A percentile compares a stretch with the other conserved stretches of the same genome.
Evolutionary conservation across 2,797 vertebrate genomes (phyloP).

Genomic region (Furcifer pardalis): DNA sequence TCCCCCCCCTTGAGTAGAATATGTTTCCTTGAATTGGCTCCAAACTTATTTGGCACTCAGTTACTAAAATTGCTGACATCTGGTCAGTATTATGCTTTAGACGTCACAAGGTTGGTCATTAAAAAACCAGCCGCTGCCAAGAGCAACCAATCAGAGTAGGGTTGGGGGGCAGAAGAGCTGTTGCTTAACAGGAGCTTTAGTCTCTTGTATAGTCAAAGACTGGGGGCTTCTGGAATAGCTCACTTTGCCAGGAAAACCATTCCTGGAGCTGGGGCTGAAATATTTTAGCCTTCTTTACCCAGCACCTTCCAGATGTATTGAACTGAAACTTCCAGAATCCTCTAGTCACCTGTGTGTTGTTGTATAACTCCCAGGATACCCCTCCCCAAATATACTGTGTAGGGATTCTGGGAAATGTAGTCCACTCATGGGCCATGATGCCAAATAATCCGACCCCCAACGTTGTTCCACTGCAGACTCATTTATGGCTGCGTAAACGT

Average conservation of each 20-base stretch:
- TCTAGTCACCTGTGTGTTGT: neutral
- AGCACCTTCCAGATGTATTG: neutral
- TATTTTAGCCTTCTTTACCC: neutral
- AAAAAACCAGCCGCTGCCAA: neutral
- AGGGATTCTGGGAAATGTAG: neutral
- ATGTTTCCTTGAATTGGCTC: conserved; percentile 37
- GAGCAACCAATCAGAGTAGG: conserved; percentile 7
- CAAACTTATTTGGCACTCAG: conserved; percentile 25
- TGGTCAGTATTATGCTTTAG: conserved; percentile 42
- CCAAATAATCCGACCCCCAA: too few species aligned
- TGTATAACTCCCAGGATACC: neutral
- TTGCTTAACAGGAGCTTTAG: conserved; percentile 1
- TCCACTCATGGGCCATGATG: too few species aligned
- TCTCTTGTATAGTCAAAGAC: neutral
- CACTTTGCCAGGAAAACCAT: neutral
- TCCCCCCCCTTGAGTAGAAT: neutral
- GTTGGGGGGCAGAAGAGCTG: neutral
- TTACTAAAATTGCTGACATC: conserved; percentile 39
- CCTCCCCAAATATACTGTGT: neutral
- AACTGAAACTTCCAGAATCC: neutral
- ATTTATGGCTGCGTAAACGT: too few species aligned
- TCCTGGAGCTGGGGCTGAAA: conserved; percentile 4
- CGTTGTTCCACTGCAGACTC: too few species aligned
- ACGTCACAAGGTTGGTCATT: conserved; percentile 20
- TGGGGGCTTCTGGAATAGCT: neutral